Evolutionary conservation across 2,113 vertebrate genomes (phyloP), one percentile per base, ranked within the genome.

Genomic region (Chloropsis cyanopogon): DNA sequence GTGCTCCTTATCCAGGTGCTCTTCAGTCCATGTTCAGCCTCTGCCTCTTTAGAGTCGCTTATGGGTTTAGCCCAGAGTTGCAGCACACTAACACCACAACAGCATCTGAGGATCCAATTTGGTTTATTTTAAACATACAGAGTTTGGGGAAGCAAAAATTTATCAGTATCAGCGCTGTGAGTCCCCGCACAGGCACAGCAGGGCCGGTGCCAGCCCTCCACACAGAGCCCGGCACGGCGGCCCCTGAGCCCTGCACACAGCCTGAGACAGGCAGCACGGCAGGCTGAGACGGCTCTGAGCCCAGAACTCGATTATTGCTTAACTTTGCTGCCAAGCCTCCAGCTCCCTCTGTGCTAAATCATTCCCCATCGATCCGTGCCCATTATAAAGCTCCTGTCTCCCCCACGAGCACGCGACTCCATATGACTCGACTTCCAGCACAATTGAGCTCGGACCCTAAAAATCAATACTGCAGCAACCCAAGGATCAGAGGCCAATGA

Each of bases 401-500:
- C 97, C 97, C 98, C 97, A 92, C 29, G 31, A 96, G 90, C 89
- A 53, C 50, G 96, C 91, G 92, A 94, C 98, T 98, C 97, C 94
- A 93, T 97, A 93, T 88, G 26, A 92, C 95, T 98, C 97, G 80
- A 97, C 97, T 91, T 97, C 98, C 98, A 98, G 98, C 97, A 96
- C 98, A 98, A 98, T 98, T 98, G 98, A 98, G 98, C 93, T 78
- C 69, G 54, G 94, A 91, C 97, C 97, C 75, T 92, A 82, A 94
- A 97, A 98, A 99, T 98, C 98, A 98, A 99, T 98, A 98, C 94
- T 90, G 59, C 97, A 93, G 97, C 97, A 98, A 98, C 98, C 98
- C 98, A 96, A 85, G 97, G 98, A 98, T 98, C 98, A 98, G 93
- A 98, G 98, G 98, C 98, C 98, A 98, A 98, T 97, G 96, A 98